Evolutionary conservation across 2,113 vertebrate species (phyloP).

Genomic region (Neodon shergylaensis): DNA sequence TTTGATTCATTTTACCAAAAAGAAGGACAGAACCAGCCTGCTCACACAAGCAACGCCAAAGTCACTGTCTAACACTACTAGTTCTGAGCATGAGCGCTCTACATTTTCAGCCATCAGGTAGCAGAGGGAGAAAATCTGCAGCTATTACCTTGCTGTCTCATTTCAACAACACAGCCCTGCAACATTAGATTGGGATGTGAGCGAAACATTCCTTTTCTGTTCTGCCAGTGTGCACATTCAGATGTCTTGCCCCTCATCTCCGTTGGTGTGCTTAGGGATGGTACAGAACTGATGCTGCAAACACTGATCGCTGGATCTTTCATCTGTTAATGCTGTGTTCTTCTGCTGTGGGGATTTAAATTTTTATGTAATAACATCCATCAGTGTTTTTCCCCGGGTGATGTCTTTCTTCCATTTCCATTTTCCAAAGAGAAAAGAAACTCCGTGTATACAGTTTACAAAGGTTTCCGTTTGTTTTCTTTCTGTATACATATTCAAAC

Average conservation of each 20-base stretch:
- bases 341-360: neutral
- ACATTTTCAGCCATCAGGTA: neutral
- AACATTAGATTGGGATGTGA: neutral
- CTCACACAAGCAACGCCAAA: neutral
- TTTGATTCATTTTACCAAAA: neutral
- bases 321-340: neutral
- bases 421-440: neutral
- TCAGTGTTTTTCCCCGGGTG: neutral
- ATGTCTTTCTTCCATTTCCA: slow-evolving; percentile 2
- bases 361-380: neutral
- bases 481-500: neutral
- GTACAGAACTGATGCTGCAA: neutral
- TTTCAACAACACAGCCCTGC: slow-evolving; percentile 4
- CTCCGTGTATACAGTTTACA: neutral
- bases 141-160: neutral
- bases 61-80: neutral
- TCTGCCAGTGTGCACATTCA: neutral
- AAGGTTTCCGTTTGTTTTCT: neutral
- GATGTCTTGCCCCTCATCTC: no score
- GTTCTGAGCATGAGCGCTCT: neutral
- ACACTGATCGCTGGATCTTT: neutral
- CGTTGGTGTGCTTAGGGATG: neutral
- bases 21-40: neutral
- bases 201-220: neutral
- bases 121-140: neutral